Conservation (phyloP, 2,888 invertebrate species). For the Drosophila vallismaia region DNA sequence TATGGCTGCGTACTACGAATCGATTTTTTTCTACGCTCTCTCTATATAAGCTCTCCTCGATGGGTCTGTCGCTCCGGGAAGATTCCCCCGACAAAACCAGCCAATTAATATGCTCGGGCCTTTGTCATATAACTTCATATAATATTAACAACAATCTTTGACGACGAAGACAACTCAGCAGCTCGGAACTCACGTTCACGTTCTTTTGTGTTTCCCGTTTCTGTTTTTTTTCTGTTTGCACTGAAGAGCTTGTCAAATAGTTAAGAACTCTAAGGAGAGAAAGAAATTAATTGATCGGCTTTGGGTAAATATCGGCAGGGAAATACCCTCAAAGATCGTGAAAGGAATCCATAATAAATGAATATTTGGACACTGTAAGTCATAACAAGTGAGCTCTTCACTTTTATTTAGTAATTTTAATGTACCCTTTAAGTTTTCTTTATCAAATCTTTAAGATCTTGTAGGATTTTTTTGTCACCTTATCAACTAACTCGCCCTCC, state of each 20-base stretch:
- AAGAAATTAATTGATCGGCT: constrained; percentile 37
- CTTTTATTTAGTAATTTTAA: not conserved
- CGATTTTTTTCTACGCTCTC: constrained; percentile 60
- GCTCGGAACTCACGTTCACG: constrained; percentile 38
- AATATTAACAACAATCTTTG: constrained; percentile 33
- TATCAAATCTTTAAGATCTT: constrained; percentile 6
- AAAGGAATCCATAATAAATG: not conserved
- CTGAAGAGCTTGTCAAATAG: constrained; percentile 42
- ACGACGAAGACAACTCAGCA: constrained; percentile 10
- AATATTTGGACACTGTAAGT: not conserved
- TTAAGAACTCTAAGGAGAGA: constrained; percentile 23
- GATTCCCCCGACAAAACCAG: constrained; percentile 23
- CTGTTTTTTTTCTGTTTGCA: constrained; percentile 1
- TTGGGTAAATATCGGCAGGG: constrained; percentile 2
- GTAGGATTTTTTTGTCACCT: constrained; percentile 12
- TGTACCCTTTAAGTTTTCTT: not conserved
- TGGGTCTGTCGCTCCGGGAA: constrained; percentile 16
- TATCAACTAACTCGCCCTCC: constrained; percentile 16
- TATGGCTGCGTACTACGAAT: constrained; percentile 56
- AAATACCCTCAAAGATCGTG: constrained; percentile 36
- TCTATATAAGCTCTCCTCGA: constrained; percentile 4
- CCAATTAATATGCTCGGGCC: constrained; percentile 54
- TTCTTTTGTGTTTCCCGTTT: constrained; percentile 27
- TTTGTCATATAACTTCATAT: constrained; percentile 35
- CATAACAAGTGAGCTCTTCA: not conserved